Percentiles rank a stretch among this genome's conserved stretches.
Evolutionary conservation across 2,113 vertebrate genomes (phyloP).

Genomic region (Archilochus colubris): DNA sequence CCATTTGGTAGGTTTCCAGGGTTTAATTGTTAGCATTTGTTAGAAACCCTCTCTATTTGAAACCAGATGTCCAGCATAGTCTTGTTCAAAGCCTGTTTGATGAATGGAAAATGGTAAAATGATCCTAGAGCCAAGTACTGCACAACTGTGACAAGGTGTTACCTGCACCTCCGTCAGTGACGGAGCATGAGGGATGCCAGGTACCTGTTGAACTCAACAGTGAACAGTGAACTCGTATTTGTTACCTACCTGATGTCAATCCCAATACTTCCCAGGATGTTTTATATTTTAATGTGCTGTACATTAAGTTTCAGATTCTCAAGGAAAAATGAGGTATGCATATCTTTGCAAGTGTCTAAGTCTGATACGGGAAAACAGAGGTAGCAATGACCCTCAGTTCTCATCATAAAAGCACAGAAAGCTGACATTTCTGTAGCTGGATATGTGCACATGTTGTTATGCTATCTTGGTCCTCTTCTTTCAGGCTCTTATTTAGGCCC

Average conservation of each 20-base stretch:
- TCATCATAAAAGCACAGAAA: neutral
- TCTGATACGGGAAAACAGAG: neutral
- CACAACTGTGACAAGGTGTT: accelerated
- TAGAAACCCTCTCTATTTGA: neutral
- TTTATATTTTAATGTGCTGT: neutral
- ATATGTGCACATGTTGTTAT: neutral
- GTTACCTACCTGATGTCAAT: neutral
- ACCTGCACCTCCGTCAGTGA: too few relatives aligned
- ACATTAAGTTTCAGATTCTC: neutral
- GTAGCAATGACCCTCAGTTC: neutral
- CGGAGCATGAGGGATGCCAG: accelerated
- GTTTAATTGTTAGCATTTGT: neutral
- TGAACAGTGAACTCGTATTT: neutral
- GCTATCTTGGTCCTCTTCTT: neutral
- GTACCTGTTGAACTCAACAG: neutral
- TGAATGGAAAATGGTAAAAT: neutral
- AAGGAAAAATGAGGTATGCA: neutral
- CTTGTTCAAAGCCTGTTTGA: neutral
- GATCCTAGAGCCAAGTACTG: neutral
- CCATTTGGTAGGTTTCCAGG: neutral
- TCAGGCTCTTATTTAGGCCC: neutral
- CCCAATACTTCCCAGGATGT: neutral
- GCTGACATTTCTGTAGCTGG: neutral
- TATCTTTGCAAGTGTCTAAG: neutral
- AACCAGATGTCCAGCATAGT: neutral